Base-by-base conservation (phyloP, 2,797 vertebrate genomes). In the Benthosema pterotum region DNA sequence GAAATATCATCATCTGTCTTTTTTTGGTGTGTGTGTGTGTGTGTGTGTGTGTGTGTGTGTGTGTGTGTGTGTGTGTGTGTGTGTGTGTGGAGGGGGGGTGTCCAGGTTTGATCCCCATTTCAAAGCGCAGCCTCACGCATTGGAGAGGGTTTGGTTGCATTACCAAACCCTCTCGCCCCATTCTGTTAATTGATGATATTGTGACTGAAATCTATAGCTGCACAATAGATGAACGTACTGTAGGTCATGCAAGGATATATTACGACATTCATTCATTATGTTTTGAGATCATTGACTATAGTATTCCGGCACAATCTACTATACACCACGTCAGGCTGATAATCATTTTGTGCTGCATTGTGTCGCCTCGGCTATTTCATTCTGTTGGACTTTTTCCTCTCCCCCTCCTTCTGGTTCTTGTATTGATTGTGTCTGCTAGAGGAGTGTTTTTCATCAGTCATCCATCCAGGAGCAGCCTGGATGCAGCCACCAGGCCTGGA, bases 1-100 rank as follows among this genome's bases (percentile, higher is more conserved):
- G 43, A 64, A 60, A 65, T 68, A 72, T 66, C 64, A 68, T 74
- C 70, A 83, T 71, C 76, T 45, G 17, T 48, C 42, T 69, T 56
- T 65, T 25, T 25, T 3, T 25, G n/a, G n/a, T n/a, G n/a, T n/a
- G n/a, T n/a, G n/a, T n/a, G n/a, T n/a, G n/a, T n/a, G n/a, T n/a
- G n/a, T n/a, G n/a, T n/a, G n/a, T n/a, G n/a, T n/a, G n/a, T n/a
- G n/a, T n/a, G n/a, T n/a, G n/a, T n/a, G n/a, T n/a, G n/a, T n/a
- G n/a, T n/a, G n/a, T n/a, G n/a, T n/a, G n/a, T n/a, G n/a, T n/a
- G n/a, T n/a, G n/a, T n/a, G n/a, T n/a, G n/a, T n/a, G n/a, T n/a
- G n/a, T n/a, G n/a, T n/a, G n/a, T n/a, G n/a, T n/a, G n/a, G n/a
- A 9, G 32, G 32, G 8, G 32, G 32, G 32, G 0, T 60, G 25